A percentile compares a stretch with the other conserved stretches of the same genome.
Conservation (phyloP, 1,140 invertebrate genomes). For the Drosophila navojoa region DNA sequence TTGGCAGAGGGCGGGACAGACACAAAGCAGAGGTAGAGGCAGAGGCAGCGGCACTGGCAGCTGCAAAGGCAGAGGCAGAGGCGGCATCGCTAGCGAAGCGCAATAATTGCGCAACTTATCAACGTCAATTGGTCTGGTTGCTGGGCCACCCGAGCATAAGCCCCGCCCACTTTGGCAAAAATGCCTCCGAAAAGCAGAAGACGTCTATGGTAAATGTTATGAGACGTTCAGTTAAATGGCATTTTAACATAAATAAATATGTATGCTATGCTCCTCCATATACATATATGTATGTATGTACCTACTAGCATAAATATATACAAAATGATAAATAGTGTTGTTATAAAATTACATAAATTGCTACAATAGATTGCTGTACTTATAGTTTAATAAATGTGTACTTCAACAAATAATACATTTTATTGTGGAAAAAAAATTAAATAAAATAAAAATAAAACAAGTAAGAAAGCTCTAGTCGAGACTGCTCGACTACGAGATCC, state of each 20-base stretch:
- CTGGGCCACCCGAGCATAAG: conserved; percentile 1
- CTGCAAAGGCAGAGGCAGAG: neutral
- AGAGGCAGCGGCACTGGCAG: neutral
- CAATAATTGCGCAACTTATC: conserved; percentile 61
- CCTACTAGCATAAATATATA: neutral
- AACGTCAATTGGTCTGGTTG: conserved; percentile 43
- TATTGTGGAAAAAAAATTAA: neutral
- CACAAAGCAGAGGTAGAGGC: neutral
- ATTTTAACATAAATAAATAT: conserved; percentile 38
- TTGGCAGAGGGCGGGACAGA: neutral
- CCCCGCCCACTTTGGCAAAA: conserved; percentile 14
- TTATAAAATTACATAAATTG: neutral
- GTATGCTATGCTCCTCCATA: neutral
- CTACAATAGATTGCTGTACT: neutral
- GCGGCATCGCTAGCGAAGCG: conserved; percentile 41
- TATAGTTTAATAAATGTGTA: neutral
- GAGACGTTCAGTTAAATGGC: conserved; percentile 35
- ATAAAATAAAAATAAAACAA: conserved; percentile 4
- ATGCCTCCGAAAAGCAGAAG: conserved; percentile 2
- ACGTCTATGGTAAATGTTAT: conserved; percentile 30
- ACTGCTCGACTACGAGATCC: no score
- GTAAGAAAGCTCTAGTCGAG: neutral
- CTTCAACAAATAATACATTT: neutral
- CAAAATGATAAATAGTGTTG: neutral
- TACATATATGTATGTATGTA: no score